Evolutionary conservation across 2,113 vertebrate genomes (phyloP), one percentile per base, ranked within the genome.

Genomic region (human (Homo sapiens)): DNA sequence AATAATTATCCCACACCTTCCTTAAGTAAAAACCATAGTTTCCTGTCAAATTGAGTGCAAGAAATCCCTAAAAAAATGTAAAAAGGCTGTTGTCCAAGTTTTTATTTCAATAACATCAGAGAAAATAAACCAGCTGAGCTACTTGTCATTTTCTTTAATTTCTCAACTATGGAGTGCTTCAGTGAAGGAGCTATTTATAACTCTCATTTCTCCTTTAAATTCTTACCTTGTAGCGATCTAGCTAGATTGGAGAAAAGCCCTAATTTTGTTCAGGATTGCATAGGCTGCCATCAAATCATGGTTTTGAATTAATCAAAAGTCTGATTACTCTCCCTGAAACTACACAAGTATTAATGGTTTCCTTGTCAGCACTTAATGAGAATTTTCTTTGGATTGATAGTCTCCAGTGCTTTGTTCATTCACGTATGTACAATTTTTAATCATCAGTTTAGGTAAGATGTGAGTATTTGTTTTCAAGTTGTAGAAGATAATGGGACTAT

Each of bases 71-170:
- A 45, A 84, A 84, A 83, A 40, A 1, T 59, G 55, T 87, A 40
- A 93, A 84, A 86, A 93, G 0, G 0, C 75, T 95, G n/a, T 86
- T 50, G 35, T 85, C 93, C 55, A 87, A 96, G 66, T 83, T 79
- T 79, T 4, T 88, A 1, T n/a, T 96, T 68, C 76, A 97, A 89
- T 93, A 97, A 89, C 30, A 1, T 1, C 6, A 40, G 70, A 95
- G 7, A 64, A 18, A 66, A 95, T 0, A 30, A 98, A 94, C 27
- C 25, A 96, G 86, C 59, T 40, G 89, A 45, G 2, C 52, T 97
- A 89, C 45, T 92, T 98, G 61, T 79, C 25, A 25, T 98, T 93
- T 90, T 57, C n/a, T 96, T 96, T 93, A 94, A 97, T 97, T 94
- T 98, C 90, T 95, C 90, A 93, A 27, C 43, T 88, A 87, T 23